Evolutionary conservation across 2,888 invertebrate genomes (phyloP), one percentile per base, ranked within the genome.

Genomic region (Caenorhabditis afra): DNA sequence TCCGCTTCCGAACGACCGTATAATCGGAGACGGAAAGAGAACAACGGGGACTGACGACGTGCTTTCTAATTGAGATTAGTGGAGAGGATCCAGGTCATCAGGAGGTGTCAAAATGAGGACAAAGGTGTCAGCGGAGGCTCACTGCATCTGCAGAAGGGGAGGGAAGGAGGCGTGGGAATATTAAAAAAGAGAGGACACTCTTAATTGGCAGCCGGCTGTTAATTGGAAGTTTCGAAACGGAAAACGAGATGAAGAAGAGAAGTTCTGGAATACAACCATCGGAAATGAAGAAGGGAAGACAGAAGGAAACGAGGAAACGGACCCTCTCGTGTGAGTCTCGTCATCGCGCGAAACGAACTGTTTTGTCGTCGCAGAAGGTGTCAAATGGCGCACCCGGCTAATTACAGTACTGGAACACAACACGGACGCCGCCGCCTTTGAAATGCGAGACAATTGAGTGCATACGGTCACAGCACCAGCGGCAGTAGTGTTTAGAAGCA

Each of bases 381-480:
- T 64, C 70, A 47, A 29, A 61, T 70, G 53, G 53, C 70, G 45
- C n/a, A 16, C 14, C 39, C 23, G 52, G 10, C 18, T 70, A 70
- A 70, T 70, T 70, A 70, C 47, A 70, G 55, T 62, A n/a, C n/a
- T 29, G 29, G 29, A 29, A 7, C 3, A 7, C 3, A 7, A 41
- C 5, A 61, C 16, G 23, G 18, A 57, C 57, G 64, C 55, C 23
- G 58, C 14, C 39, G 55, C 44, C 70, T 77, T 77, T 65, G 70
- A 70, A 65, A 77, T 62, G 52, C 70, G 61, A 77, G 59, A 65
- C 45, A 53, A 53, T 57, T 39, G 45, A 52, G 35, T 53, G 64
- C 49, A 77, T 70, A 70, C 70, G 70, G 70, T 70, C 68, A 68
- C n/a, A n/a, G n/a, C n/a, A n/a, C n/a, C n/a, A n/a, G n/a, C n/a